Conservation (phyloP, 2,888 invertebrate genomes). For the Salpingus planirostris region DNA sequence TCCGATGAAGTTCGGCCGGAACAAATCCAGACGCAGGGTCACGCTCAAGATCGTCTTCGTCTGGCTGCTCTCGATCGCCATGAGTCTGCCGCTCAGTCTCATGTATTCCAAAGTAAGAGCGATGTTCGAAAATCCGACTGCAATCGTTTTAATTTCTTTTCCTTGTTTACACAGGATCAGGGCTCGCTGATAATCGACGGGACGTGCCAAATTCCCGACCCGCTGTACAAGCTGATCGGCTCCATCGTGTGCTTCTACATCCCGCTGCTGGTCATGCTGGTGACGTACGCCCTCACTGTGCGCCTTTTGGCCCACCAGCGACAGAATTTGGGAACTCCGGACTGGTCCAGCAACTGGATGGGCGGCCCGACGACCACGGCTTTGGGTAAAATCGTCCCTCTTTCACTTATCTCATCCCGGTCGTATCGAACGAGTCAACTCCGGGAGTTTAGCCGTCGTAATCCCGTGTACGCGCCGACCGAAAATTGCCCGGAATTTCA, state of each 20-base stretch:
- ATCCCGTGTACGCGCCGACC: too few relatives aligned
- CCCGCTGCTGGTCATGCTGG: conserved; percentile 87
- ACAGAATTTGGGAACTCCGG: conserved; percentile 59
- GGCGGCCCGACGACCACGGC: conserved; percentile 43
- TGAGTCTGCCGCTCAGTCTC: conserved; percentile 81
- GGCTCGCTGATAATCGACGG: conserved; percentile 76
- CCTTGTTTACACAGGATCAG: conserved; percentile 55
- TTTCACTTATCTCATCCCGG: too few relatives aligned
- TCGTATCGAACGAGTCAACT: too few relatives aligned
- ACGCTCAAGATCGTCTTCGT: conserved; percentile 87
- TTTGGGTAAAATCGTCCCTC: too few relatives aligned
- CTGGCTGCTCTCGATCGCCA: conserved; percentile 86
- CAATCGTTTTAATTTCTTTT: too few relatives aligned
- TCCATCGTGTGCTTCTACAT: conserved; percentile 95
- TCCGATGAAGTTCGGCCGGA: conserved; percentile 87
- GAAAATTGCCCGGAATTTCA: too few relatives aligned
- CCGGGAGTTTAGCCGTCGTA: too few relatives aligned
- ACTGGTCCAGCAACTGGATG: conserved; percentile 71
- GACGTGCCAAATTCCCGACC: conserved; percentile 80
- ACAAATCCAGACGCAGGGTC: conserved; percentile 77
- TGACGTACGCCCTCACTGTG: conserved; percentile 91
- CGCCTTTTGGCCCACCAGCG: conserved; percentile 75
- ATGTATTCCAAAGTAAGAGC: conserved; percentile 81
- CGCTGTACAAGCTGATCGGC: conserved; percentile 83
- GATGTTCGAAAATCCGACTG: too few relatives aligned